Conservation (phyloP, 2,113 vertebrate genomes). For the Eulemur rufifrons region DNA sequence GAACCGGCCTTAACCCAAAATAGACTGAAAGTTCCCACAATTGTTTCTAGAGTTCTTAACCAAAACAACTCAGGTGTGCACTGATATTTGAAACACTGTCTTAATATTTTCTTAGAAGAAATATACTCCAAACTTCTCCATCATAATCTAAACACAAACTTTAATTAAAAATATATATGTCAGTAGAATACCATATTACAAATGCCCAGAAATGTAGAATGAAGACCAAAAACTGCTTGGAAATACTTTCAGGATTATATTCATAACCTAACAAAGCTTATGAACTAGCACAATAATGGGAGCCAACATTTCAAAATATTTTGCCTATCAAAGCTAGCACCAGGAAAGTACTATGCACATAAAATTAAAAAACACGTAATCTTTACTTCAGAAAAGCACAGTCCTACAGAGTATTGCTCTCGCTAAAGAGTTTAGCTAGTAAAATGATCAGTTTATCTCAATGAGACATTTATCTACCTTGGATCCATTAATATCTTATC, state of each 20-base stretch:
- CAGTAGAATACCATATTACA: slow-evolving; percentile 62
- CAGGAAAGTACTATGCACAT: slow-evolving; percentile 41
- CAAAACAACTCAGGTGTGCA: slow-evolving; percentile 52
- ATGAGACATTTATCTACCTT: neutral
- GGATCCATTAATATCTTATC: neutral
- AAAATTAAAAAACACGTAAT: neutral
- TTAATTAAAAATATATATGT: slow-evolving; percentile 62
- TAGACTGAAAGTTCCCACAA: slow-evolving; percentile 66
- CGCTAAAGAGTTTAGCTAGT: neutral
- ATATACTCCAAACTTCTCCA: slow-evolving; percentile 50
- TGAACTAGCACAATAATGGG: slow-evolving; percentile 21
- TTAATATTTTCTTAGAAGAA: slow-evolving; percentile 68
- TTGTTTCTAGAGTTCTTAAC: slow-evolving; percentile 72
- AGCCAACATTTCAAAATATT: slow-evolving; percentile 22
- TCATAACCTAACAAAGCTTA: slow-evolving; percentile 42
- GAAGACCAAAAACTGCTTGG: slow-evolving; percentile 42
- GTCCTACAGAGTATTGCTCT: neutral
- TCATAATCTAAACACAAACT: slow-evolving; percentile 63
- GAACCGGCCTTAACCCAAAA: slow-evolving; percentile 72
- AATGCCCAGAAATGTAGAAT: slow-evolving; percentile 66
- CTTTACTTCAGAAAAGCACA: slow-evolving; percentile 25
- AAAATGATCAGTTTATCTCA: neutral
- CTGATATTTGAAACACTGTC: slow-evolving; percentile 66
- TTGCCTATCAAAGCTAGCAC: slow-evolving; percentile 62
- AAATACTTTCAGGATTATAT: slow-evolving; percentile 2